Conservation (phyloP, 2,888 invertebrate genomes). For the Synergus gifuensis region DNA sequence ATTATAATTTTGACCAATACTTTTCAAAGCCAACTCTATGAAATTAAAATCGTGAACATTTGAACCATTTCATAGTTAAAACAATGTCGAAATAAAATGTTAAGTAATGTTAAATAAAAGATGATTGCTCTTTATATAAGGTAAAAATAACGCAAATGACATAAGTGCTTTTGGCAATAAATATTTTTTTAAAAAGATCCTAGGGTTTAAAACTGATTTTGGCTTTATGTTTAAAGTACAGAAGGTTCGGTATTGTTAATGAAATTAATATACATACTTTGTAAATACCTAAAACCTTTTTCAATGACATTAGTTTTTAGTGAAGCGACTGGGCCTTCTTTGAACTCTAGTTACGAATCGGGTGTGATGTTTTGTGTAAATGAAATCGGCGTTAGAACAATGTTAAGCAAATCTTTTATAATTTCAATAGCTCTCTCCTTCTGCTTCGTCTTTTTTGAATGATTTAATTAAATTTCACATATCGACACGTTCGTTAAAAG, state of each 20-base stretch:
- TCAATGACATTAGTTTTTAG: conserved; percentile 21
- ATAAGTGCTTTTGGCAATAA: too few species aligned
- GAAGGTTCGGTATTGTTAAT: not conserved
- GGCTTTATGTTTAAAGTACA: not conserved
- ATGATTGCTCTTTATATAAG: too few species aligned
- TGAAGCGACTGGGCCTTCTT: not conserved
- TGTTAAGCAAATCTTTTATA: not conserved
- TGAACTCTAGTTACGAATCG: conserved; percentile 18
- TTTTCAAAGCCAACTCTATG: not conserved
- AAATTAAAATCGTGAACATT: not conserved
- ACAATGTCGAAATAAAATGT: too few species aligned
- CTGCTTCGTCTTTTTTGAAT: not conserved
- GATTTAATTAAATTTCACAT: not conserved
- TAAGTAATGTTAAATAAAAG: too few species aligned
- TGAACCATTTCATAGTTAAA: too few species aligned
- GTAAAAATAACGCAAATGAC: too few species aligned
- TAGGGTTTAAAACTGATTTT: not conserved
- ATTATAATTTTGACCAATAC: too few species aligned
- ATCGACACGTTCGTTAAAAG: not conserved
- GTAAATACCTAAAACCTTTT: conserved; percentile 26
- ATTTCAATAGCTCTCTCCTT: not conserved
- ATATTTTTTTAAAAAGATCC: too few species aligned
- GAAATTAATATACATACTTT: conserved; percentile 9
- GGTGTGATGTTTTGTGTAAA: not conserved
- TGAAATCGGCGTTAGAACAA: not conserved